Percentiles rank a stretch among this genome's conserved stretches.
These are phyloP conservation scores for Heterochromis multidens DNA, from an alignment of 2,113 vertebrate genomes.

Conservation along the genomic window DNA sequence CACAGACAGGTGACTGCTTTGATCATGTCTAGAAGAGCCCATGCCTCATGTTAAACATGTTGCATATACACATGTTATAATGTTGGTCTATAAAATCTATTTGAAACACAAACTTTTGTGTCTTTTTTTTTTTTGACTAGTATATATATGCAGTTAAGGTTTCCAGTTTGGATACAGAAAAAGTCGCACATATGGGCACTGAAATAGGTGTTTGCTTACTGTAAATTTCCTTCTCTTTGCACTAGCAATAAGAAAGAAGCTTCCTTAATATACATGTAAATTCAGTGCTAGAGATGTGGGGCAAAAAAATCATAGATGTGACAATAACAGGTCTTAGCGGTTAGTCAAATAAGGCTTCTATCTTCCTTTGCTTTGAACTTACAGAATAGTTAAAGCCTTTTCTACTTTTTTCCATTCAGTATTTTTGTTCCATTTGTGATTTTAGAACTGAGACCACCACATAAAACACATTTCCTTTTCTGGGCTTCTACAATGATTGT, in stretches of 20 bases:
- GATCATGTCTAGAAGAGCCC: too few relatives aligned
- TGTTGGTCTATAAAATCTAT: too few relatives aligned
- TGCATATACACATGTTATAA: too few relatives aligned
- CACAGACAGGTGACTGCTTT: too few relatives aligned
- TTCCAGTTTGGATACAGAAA: too few relatives aligned
- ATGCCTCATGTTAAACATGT: too few relatives aligned
- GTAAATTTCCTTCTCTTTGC: background rate
- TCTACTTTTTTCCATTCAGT: background rate
- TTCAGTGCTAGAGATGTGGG: background rate
- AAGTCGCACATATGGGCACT: background rate
- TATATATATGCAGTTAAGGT: background rate
- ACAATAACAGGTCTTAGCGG: background rate
- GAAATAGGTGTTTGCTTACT: background rate
- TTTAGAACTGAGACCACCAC: background rate
- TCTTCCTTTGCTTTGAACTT: background rate
- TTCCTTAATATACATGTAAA: background rate
- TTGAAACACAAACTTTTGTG: too few relatives aligned
- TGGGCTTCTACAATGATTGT: background rate
- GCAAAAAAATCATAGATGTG: background rate
- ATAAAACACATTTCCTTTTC: background rate
- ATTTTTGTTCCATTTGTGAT: background rate
- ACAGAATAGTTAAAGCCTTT: background rate
- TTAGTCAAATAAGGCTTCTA: background rate
- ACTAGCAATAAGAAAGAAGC: background rate
- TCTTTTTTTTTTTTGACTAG: too few relatives aligned